phyloP scores from a whole-genome alignment of 2,797 vertebrate genomes.

The Rhinichthys osculus region DNA sequence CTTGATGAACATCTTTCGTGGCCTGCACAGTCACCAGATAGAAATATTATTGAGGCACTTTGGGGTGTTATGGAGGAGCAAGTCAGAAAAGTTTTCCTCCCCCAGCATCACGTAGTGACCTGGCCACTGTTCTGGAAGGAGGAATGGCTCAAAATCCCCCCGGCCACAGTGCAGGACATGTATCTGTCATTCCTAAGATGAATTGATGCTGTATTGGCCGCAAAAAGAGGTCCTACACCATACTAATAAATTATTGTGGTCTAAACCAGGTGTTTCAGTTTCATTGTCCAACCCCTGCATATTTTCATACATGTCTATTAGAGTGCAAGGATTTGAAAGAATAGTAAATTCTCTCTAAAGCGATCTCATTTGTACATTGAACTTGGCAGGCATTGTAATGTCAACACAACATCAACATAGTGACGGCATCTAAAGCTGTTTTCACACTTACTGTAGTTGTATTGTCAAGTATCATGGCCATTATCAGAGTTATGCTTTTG shows the following conservation, averaged over 20 bases:
- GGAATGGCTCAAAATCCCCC: not conserved
- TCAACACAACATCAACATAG: not conserved
- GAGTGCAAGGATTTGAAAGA: not conserved
- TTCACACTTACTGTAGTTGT: not conserved
- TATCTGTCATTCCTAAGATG: not conserved
- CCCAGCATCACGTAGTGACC: not conserved
- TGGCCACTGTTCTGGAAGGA: not conserved
- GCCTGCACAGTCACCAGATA: not conserved
- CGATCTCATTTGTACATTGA: not conserved
- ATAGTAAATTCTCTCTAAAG: not conserved
- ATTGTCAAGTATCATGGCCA: not conserved
- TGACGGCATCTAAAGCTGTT: not conserved
- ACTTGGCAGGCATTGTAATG: not conserved
- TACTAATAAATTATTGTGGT: not conserved
- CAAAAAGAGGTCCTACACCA: not conserved
- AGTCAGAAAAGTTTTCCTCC: not conserved
- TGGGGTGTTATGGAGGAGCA: not conserved
- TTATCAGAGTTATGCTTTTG: not conserved
- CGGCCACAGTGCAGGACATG: not conserved
- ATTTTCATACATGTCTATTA: not conserved
- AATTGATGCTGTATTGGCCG: not conserved
- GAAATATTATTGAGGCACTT: not conserved
- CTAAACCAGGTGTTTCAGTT: not conserved
- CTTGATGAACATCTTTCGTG: not conserved
- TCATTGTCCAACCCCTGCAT: not conserved